Evolutionary conservation across 2,888 invertebrate species (phyloP).

Genomic region (Harpalus rufipes): DNA sequence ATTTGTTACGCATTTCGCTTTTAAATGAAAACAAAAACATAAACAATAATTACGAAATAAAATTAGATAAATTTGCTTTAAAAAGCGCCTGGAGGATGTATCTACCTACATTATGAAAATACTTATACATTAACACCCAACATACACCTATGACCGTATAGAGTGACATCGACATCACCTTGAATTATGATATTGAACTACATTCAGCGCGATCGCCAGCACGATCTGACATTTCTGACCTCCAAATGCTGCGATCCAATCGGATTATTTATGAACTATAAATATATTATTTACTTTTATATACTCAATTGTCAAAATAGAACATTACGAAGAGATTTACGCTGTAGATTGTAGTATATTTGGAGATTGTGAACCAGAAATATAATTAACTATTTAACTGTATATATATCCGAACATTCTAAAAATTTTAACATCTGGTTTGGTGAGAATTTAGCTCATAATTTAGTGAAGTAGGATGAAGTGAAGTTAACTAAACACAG

Average conservation of each 20-base stretch:
- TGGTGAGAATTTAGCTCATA: neutral
- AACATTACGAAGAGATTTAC: neutral
- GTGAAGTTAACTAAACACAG: neutral
- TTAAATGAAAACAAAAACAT: constrained; percentile 22
- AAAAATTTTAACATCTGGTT: neutral
- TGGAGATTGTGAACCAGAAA: neutral
- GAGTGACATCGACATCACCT: constrained; percentile 59
- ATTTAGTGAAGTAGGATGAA: neutral
- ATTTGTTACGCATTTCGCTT: constrained; percentile 19
- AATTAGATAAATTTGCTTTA: constrained; percentile 14
- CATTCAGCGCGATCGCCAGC: constrained; percentile 19
- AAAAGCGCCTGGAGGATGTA: constrained; percentile 29
- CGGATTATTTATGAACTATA: neutral
- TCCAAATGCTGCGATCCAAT: constrained; percentile 17
- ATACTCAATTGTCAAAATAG: neutral
- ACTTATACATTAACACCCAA: constrained; percentile 19
- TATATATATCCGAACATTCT: neutral
- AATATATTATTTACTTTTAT: constrained; percentile 14
- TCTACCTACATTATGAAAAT: constrained; percentile 24
- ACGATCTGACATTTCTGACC: constrained; percentile 53
- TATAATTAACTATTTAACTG: too few relatives aligned
- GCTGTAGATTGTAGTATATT: neutral
- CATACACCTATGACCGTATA: constrained; percentile 41
- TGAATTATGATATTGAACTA: constrained; percentile 64
- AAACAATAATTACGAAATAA: constrained; percentile 34